A percentile compares a stretch with the other conserved stretches of the same genome.
phyloP scores from a whole-genome alignment of 2,797 vertebrate species.

The Lutjanus argentimaculatus region DNA sequence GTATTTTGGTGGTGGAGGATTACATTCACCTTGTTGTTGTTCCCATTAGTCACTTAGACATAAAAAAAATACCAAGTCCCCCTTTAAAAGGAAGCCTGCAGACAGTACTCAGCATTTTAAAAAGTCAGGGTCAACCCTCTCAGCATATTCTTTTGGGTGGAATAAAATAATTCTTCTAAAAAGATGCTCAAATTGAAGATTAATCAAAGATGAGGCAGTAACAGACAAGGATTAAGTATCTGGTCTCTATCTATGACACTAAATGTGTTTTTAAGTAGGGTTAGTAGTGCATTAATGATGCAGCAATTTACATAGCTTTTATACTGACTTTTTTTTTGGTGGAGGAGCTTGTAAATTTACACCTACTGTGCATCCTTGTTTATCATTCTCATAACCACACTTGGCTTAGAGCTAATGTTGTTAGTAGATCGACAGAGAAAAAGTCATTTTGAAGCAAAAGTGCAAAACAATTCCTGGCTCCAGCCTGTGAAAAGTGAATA shows the following conservation, averaged over 20 bases:
- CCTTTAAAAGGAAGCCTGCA: no score
- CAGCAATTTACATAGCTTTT: neutral
- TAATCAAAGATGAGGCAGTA: neutral
- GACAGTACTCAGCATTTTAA: no score
- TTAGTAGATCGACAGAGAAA: neutral
- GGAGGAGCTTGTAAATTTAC: no score
- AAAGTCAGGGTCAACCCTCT: no score
- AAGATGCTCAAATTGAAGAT: neutral
- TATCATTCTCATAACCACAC: neutral
- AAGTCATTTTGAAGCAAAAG: neutral
- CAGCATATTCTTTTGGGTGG: no score
- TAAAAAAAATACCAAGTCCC: no score
- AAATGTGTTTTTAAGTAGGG: neutral
- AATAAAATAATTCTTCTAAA: no score
- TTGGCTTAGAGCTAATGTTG: neutral
- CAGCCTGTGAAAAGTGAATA: neutral
- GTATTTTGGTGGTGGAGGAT: no score
- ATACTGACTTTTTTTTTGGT: no score
- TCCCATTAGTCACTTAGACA: no score
- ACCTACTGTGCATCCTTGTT: neutral
- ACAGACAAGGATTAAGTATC: neutral
- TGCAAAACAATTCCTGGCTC: neutral
- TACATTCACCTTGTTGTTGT: no score
- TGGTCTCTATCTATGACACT: no score
- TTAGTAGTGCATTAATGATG: neutral